These are phyloP conservation scores for Gobiocypris rarus DNA, from an alignment of 2,113 vertebrate species.

Conservation along the genomic window DNA sequence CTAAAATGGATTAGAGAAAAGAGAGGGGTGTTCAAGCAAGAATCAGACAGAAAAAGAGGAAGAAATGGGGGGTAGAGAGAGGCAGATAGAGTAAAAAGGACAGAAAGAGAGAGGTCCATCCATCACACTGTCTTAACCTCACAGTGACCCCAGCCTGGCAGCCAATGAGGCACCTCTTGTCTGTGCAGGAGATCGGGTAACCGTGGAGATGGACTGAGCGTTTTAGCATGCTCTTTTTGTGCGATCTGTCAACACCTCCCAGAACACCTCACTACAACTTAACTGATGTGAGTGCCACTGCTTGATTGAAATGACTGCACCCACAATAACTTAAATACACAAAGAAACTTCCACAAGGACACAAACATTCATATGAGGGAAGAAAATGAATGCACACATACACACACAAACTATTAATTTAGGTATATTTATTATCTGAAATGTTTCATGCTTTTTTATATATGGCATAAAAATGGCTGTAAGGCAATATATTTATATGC, in stretches of 20 bases:
- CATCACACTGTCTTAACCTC: conserved; percentile 76
- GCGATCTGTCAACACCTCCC: conserved; percentile 61
- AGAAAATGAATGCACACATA: background rate
- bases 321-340: conserved; percentile 8
- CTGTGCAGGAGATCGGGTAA: conserved; percentile 66
- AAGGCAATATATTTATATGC: background rate
- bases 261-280: conserved; percentile 67
- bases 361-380: background rate
- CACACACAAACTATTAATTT: background rate
- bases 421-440: background rate
- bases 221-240: conserved; percentile 69
- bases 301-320: conserved; percentile 3
- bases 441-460: background rate
- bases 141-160: conserved; percentile 70
- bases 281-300: conserved; percentile 69
- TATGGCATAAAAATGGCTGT: background rate
- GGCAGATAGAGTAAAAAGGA: conserved; percentile 46
- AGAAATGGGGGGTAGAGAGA: conserved; percentile 42
- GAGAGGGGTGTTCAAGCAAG: background rate
- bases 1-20: background rate
- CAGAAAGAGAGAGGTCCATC: conserved; percentile 74
- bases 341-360: background rate
- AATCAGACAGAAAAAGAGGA: conserved; percentile 25
- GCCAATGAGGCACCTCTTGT: conserved; percentile 74
- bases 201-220: conserved; percentile 59